Evolutionary conservation across 2,797 vertebrate genomes (phyloP).

Genomic region (Eupleurogrammus muticus): DNA sequence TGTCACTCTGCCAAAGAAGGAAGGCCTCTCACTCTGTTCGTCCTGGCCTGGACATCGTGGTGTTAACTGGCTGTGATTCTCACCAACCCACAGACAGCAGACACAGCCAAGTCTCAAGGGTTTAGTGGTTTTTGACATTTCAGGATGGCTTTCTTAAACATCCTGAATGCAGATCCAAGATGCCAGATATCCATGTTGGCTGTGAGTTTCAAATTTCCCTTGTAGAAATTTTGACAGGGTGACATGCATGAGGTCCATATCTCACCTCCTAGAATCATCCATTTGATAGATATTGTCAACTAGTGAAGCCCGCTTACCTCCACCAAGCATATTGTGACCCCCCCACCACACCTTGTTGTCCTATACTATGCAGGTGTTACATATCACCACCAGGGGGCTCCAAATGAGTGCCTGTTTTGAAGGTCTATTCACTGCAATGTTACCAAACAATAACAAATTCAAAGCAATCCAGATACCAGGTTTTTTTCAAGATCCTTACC

Average conservation of each 20-base stretch:
- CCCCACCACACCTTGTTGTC: no score
- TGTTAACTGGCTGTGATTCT: constrained; percentile 40
- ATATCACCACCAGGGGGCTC: no score
- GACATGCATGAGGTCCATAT: background rate
- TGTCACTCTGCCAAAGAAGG: constrained; percentile 43
- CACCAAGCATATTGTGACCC: no score
- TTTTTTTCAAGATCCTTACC: no score
- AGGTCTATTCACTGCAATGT: no score
- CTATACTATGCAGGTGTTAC: no score
- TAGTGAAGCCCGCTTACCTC: no score
- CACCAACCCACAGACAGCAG: constrained; percentile 21
- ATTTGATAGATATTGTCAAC: no score
- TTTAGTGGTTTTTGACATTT: constrained; percentile 10
- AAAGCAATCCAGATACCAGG: no score
- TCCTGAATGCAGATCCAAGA: constrained; percentile 5
- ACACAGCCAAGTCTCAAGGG: background rate
- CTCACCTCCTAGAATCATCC: no score
- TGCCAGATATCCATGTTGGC: background rate
- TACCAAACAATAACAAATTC: no score
- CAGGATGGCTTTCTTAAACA: constrained; percentile 6
- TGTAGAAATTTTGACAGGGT: background rate
- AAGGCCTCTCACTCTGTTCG: constrained; percentile 43
- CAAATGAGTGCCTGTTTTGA: no score
- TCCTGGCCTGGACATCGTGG: constrained; percentile 28
- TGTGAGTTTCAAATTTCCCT: background rate